Evolutionary conservation across 2,797 vertebrate genomes (phyloP).

Genomic region (Mionectes olivaceus): DNA sequence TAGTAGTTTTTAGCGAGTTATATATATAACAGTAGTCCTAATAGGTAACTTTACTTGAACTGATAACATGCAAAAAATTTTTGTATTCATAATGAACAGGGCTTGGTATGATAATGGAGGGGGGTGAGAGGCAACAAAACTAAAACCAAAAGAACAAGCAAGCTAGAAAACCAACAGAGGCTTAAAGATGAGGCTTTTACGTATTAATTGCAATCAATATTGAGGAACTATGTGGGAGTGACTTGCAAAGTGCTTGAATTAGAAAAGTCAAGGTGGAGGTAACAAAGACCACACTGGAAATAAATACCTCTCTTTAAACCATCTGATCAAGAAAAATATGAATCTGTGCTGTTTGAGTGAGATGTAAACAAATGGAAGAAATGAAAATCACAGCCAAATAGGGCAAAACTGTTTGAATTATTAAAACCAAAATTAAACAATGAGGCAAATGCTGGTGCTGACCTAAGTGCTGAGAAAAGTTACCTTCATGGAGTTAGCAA

Average conservation of each 20-base stretch:
- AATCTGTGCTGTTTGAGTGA: background rate
- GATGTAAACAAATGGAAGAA: background rate
- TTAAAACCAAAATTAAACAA: background rate
- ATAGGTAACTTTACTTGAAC: background rate
- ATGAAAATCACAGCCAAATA: background rate
- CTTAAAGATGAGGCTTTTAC: background rate
- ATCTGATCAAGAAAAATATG: background rate
- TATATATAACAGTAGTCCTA: background rate
- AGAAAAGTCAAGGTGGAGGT: background rate
- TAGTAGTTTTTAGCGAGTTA: background rate
- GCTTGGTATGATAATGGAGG: background rate
- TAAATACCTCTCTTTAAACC: fast-evolving
- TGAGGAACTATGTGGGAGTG: fast-evolving
- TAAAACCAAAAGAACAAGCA: background rate
- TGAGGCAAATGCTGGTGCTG: background rate
- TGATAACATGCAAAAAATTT: background rate
- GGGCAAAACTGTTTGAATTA: fast-evolving
- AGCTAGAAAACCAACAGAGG: background rate
- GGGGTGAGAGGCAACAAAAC: fast-evolving
- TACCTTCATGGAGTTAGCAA: fast-evolving
- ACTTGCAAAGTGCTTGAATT: background rate
- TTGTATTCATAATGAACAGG: background rate
- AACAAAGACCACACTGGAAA: background rate
- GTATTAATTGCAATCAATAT: background rate
- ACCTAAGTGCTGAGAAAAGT: background rate